phyloP scores from a whole-genome alignment of 2,797 vertebrate species.

The Cygnus olor region DNA sequence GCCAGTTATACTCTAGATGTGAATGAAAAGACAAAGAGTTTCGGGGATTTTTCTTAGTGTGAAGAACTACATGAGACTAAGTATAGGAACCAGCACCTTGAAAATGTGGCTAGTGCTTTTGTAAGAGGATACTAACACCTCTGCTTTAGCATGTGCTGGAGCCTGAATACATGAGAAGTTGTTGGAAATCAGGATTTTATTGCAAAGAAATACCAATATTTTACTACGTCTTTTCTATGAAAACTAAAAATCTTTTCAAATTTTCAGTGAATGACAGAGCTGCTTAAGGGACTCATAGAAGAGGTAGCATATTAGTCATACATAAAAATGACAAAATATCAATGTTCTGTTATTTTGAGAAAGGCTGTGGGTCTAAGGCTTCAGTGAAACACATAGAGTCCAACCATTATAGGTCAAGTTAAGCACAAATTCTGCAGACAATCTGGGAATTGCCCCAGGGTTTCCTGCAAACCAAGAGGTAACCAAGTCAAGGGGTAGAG shows the following conservation, averaged over 20 bases:
- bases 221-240: neutral
- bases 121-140: neutral
- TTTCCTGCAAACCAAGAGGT: neutral
- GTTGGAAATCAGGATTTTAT: neutral
- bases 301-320: neutral
- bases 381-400: neutral
- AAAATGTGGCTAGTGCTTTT: neutral
- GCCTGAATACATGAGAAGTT: neutral
- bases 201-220: neutral
- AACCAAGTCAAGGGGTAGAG: neutral
- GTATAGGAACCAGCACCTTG: neutral
- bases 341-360: neutral
- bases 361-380: neutral
- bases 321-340: neutral
- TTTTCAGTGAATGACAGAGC: neutral
- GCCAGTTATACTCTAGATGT: neutral
- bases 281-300: neutral
- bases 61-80: neutral
- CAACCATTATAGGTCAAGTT: rapidly evolving
- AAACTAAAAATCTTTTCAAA: neutral
- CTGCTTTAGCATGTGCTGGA: neutral
- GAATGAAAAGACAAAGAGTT: neutral
- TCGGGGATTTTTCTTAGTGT: neutral
- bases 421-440: neutral
- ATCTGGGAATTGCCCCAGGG: neutral